phyloP scores from a whole-genome alignment of 2,113 vertebrate species.

The Vireo altiloquus region DNA sequence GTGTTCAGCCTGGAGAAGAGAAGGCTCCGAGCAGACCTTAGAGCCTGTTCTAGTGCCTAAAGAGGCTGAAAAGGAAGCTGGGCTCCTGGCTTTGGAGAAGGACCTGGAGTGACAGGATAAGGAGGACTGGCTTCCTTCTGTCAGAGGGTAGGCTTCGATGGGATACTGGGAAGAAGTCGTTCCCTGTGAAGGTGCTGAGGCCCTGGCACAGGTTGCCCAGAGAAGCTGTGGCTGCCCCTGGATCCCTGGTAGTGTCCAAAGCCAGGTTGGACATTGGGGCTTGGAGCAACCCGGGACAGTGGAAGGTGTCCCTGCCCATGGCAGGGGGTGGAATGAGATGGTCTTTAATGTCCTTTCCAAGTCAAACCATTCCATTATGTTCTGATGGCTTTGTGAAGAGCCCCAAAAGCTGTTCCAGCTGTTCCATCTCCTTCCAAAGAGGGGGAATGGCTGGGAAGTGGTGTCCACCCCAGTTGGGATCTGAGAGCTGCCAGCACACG shows the following conservation, averaged over 20 bases:
- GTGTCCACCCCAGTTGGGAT: too few species aligned
- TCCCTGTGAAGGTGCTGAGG: rapidly evolving
- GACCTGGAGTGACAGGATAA: background rate
- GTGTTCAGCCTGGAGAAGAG: background rate
- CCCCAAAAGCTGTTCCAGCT: background rate
- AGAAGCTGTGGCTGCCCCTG: background rate
- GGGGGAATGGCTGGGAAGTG: background rate
- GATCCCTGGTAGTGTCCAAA: background rate
- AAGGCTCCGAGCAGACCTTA: background rate
- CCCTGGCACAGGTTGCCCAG: background rate
- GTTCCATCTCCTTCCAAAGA: background rate
- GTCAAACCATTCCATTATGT: background rate
- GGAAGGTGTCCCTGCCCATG: background rate
- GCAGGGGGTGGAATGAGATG: background rate
- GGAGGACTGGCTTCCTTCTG: background rate
- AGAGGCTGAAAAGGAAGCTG: background rate
- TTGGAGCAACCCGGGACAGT: rapidly evolving
- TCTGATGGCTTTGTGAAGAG: background rate
- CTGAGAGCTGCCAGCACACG: background rate
- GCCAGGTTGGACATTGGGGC: rapidly evolving
- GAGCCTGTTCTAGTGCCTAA: background rate
- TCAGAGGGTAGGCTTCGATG: background rate
- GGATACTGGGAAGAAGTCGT: background rate
- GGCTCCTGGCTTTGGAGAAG: background rate
- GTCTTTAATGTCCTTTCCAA: background rate